Evolutionary conservation across 2,797 vertebrate species (phyloP).

Genomic region (Streptopelia turtur): DNA sequence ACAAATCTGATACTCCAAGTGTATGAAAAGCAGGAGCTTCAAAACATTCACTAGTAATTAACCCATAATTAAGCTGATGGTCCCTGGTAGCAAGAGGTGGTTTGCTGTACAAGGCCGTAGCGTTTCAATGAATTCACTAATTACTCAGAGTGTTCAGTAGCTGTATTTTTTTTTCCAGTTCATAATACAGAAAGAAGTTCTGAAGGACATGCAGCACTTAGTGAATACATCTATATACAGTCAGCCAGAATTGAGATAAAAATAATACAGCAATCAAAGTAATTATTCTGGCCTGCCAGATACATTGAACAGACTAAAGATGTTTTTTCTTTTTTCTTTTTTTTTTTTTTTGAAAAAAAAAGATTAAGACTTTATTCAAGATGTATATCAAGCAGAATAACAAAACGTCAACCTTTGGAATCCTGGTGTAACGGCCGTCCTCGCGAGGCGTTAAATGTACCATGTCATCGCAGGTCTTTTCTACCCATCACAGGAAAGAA

Average conservation of each 20-base stretch:
- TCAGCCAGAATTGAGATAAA: constrained; percentile 68
- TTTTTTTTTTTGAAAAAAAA: constrained; percentile 64
- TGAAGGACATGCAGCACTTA: constrained; percentile 74
- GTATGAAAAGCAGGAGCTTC: not conserved
- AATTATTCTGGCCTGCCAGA: constrained; percentile 76
- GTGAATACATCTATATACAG: constrained; percentile 71
- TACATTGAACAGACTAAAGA: constrained; percentile 61
- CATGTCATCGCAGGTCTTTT: constrained; percentile 25
- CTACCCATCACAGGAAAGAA: constrained; percentile 33
- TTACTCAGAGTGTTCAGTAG: constrained; percentile 60
- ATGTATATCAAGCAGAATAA: constrained; percentile 74
- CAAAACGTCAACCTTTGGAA: constrained; percentile 76
- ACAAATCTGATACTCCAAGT: not conserved
- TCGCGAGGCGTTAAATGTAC: constrained; percentile 15
- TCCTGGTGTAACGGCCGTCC: constrained; percentile 42
- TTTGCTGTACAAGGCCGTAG: not conserved
- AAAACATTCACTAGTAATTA: not conserved
- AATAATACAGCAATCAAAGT: constrained; percentile 62
- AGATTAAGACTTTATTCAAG: constrained; percentile 82
- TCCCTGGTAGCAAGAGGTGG: not conserved
- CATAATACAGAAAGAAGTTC: constrained; percentile 65
- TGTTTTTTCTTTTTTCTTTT: not conserved
- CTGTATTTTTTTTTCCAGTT: constrained; percentile 73
- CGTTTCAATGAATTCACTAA: constrained; percentile 40
- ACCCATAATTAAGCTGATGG: not conserved